Conservation (phyloP, 2,888 invertebrate genomes). For the Lasioglossum pauxillum region DNA sequence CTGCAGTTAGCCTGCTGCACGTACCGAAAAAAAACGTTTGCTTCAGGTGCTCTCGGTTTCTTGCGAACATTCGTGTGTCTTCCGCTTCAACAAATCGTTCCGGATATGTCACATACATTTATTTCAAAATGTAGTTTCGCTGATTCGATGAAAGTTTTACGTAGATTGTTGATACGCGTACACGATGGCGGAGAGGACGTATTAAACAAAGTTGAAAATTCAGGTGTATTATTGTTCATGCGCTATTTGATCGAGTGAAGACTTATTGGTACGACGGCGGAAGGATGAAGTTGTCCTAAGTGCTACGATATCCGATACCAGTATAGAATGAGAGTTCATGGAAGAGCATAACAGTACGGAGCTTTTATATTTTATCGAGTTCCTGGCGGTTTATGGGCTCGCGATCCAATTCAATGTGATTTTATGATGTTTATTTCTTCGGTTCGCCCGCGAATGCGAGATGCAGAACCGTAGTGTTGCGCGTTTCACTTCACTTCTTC, state of each 20-base stretch:
- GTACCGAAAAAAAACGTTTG: neutral
- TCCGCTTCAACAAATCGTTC: neutral
- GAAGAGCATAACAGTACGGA: conserved; percentile 10
- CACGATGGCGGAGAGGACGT: neutral
- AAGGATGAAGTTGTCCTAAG: conserved; percentile 2
- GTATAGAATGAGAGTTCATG: conserved; percentile 4
- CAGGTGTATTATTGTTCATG: neutral
- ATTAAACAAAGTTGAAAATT: neutral
- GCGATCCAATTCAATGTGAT: conserved; percentile 33
- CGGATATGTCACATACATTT: neutral
- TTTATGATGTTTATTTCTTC: conserved; percentile 31
- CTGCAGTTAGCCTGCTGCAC: neutral
- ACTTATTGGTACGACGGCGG: neutral
- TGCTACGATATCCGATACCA: conserved; percentile 11
- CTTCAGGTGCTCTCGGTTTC: neutral
- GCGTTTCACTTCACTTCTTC: neutral
- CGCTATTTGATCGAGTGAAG: neutral
- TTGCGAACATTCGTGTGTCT: neutral
- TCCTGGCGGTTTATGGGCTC: conserved; percentile 19
- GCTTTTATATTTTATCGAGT: conserved; percentile 19
- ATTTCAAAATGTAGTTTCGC: neutral
- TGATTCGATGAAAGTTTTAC: neutral
- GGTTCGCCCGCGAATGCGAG: conserved; percentile 8
- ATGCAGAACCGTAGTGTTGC: neutral
- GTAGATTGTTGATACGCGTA: neutral